Evolutionary conservation across 2,888 invertebrate species (phyloP).

Genomic region (Sericinus montela): DNA sequence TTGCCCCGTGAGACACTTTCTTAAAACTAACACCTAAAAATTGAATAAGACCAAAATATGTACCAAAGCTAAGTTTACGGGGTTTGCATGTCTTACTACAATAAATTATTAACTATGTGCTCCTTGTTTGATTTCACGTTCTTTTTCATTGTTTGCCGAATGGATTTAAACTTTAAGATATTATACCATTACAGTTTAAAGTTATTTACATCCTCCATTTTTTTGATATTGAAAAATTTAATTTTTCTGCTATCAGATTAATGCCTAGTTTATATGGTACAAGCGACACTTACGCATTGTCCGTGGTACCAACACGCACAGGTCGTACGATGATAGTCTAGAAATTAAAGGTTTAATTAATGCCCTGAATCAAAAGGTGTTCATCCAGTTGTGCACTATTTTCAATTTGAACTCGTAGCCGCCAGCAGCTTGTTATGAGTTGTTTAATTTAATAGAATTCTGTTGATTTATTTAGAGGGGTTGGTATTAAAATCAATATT

Average conservation of each 20-base stretch:
- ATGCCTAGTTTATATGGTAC: conserved; percentile 60
- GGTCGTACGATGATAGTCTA: conserved; percentile 62
- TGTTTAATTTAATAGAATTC: conserved; percentile 61
- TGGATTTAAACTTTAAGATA: conserved; percentile 54
- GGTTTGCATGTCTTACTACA: conserved; percentile 78
- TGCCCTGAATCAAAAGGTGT: conserved; percentile 54
- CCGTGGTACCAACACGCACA: conserved; percentile 34
- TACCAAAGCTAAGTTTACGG: conserved; percentile 78
- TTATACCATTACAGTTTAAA: conserved; percentile 50
- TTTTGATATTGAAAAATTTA: conserved; percentile 51
- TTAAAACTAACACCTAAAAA: conserved; percentile 75
- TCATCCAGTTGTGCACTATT: conserved; percentile 56
- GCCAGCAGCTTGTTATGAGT: conserved; percentile 68
- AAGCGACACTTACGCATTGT: conserved; percentile 48
- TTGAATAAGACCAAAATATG: conserved; percentile 74
- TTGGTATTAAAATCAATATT: too few species aligned
- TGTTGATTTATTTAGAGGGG: conserved; percentile 6
- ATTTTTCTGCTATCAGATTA: conserved; percentile 52
- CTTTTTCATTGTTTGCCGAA: conserved; percentile 50
- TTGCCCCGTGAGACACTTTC: conserved; percentile 40
- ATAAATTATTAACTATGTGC: conserved; percentile 78
- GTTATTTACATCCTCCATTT: conserved; percentile 34
- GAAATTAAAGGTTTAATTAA: conserved; percentile 75
- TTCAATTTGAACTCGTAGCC: conserved; percentile 64
- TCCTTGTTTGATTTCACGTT: conserved; percentile 74